These are phyloP conservation scores for Heliconius hermathena DNA, from an alignment of 1,140 invertebrate genomes.

Conservation along the genomic window DNA sequence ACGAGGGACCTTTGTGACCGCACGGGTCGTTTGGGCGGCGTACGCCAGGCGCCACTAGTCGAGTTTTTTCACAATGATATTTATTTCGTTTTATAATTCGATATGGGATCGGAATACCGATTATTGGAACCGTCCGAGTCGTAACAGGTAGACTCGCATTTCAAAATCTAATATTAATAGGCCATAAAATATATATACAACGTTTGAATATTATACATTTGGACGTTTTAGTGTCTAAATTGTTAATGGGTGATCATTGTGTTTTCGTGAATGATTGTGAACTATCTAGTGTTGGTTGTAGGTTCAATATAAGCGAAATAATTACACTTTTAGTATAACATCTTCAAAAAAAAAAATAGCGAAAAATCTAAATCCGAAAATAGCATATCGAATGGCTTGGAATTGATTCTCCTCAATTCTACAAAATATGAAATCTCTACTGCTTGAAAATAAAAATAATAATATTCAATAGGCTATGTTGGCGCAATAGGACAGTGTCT, in stretches of 20 bases:
- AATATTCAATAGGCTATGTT: too few species aligned
- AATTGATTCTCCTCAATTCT: too few species aligned
- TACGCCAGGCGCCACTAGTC: slow-evolving; percentile 65
- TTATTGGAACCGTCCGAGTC: slow-evolving; percentile 45
- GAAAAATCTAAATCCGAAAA: too few species aligned
- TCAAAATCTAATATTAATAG: slow-evolving; percentile 45
- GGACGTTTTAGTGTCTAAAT: slow-evolving; percentile 10
- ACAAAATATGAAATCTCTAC: too few species aligned
- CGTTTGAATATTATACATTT: slow-evolving; percentile 24
- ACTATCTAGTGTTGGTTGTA: not conserved
- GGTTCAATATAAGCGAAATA: not conserved
- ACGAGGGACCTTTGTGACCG: slow-evolving; percentile 28
- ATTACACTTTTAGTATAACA: too few species aligned
- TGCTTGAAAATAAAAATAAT: too few species aligned
- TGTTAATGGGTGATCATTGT: slow-evolving; percentile 3
- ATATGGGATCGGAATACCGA: slow-evolving; percentile 66
- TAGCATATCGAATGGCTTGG: too few species aligned
- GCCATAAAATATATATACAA: slow-evolving; percentile 41
- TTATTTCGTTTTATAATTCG: slow-evolving; percentile 74
- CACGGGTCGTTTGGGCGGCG: slow-evolving; percentile 30
- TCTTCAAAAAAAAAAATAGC: too few species aligned
- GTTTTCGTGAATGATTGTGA: not conserved
- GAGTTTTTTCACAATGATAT: slow-evolving; percentile 66
- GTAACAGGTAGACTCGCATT: slow-evolving; percentile 54
- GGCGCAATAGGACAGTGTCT: too few species aligned